These are phyloP conservation scores for Dyspetes luteomarginatus DNA, from an alignment of 2,888 invertebrate species.

Conservation along the genomic window DNA sequence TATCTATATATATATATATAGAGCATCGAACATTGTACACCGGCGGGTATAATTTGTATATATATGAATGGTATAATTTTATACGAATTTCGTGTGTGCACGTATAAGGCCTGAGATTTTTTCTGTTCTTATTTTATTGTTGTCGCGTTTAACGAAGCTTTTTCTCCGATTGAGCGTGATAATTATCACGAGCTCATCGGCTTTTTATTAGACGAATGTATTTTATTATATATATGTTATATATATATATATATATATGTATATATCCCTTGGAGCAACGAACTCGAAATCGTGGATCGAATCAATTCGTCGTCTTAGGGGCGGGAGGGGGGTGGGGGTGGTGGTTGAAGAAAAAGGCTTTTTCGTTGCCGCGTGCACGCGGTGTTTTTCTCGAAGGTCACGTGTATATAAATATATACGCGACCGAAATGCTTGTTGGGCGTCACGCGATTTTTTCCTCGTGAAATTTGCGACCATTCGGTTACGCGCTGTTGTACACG, in stretches of 20 bases:
- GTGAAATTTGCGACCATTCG: slow-evolving; percentile 11
- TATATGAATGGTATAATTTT: slow-evolving; percentile 17
- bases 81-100: slow-evolving; percentile 46
- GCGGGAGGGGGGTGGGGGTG: too few species aligned
- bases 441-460: slow-evolving; percentile 35
- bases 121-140: not conserved
- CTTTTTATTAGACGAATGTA: slow-evolving; percentile 9
- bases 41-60: slow-evolving; percentile 28
- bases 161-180: slow-evolving; percentile 9
- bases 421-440: not conserved
- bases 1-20: slow-evolving; percentile 22
- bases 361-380: slow-evolving; percentile 41
- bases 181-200: slow-evolving; percentile 12
- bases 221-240: slow-evolving; percentile 13
- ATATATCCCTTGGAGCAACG: slow-evolving; percentile 1
- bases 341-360: slow-evolving; percentile 37
- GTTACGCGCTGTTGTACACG: slow-evolving; percentile 74
- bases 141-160: slow-evolving; percentile 32
- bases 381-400: slow-evolving; percentile 15
- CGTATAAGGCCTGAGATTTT: slow-evolving; percentile 47
- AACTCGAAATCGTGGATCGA: slow-evolving; percentile 15
- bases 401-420: not conserved
- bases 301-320: slow-evolving; percentile 19
- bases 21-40: slow-evolving; percentile 56
- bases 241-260: slow-evolving; percentile 7